phyloP scores from a whole-genome alignment of 2,113 vertebrate genomes.

The Falcunculus frontatus region DNA sequence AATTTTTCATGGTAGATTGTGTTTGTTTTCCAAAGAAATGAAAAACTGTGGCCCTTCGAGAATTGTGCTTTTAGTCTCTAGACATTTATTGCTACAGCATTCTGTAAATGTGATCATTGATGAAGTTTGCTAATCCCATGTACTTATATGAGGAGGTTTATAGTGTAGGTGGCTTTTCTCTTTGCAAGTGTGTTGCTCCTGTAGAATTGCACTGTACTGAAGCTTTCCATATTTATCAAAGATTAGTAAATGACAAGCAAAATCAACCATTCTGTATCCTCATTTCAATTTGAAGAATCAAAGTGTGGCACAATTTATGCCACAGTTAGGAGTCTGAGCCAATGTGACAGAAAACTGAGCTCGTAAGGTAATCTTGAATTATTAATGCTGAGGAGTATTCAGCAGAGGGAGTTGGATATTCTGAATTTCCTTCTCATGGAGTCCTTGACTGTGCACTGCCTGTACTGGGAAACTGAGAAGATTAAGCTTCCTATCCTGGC shows the following conservation, averaged over 20 bases:
- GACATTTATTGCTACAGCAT: constrained; percentile 40
- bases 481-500: not conserved
- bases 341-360: not conserved
- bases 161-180: not conserved
- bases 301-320: not conserved
- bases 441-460: not conserved
- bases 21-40: constrained; percentile 56
- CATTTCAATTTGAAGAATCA: not conserved
- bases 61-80: constrained; percentile 39
- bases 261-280: not conserved
- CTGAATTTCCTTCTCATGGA: not conserved
- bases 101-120: constrained; percentile 29
- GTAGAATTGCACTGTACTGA: not conserved
- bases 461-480: not conserved
- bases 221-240: not conserved
- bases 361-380: not conserved
- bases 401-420: not conserved
- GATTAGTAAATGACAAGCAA: not conserved
- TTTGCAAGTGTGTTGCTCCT: not conserved
- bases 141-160: not conserved
- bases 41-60: constrained; percentile 39
- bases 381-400: not conserved
- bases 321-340: not conserved
- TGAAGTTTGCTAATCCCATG: not conserved
- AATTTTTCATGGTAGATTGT: constrained; percentile 65